These are phyloP conservation scores for Anser cygnoides DNA, from an alignment of 2,113 vertebrate genomes.

Conservation along the genomic window DNA sequence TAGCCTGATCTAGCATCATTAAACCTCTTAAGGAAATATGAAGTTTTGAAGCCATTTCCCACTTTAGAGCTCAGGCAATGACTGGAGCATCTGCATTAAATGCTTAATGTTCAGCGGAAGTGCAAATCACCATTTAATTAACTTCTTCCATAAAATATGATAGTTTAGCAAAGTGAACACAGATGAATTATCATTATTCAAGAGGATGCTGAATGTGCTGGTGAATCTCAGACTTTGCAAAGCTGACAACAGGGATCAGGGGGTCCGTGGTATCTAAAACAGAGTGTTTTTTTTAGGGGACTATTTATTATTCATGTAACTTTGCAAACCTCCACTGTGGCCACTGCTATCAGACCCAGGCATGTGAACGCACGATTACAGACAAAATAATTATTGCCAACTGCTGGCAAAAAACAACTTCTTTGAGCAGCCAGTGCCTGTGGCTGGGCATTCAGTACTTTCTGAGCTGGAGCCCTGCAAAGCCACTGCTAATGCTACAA, in stretches of 20 bases:
- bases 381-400: slow-evolving; percentile 34
- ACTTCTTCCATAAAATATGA: slow-evolving; percentile 71
- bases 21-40: slow-evolving; percentile 70
- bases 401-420: slow-evolving; percentile 25
- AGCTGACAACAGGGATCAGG: slow-evolving; percentile 21
- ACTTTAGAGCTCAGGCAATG: slow-evolving; percentile 58
- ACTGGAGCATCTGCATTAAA: slow-evolving; percentile 71
- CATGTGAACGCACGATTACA: slow-evolving; percentile 19
- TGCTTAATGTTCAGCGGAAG: slow-evolving; percentile 69
- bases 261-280: not conserved
- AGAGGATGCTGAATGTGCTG: not conserved
- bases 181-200: slow-evolving; percentile 63
- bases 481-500: not conserved
- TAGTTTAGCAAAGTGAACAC: slow-evolving; percentile 63
- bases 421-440: not conserved
- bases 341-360: not conserved
- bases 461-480: not conserved
- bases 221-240: slow-evolving; percentile 2
- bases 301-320: slow-evolving; percentile 21
- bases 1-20: slow-evolving; percentile 65
- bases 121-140: slow-evolving; percentile 74
- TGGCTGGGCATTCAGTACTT: not conserved
- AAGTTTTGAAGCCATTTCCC: slow-evolving; percentile 68
- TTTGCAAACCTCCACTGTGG: not conserved
- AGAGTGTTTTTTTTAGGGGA: not conserved